These are phyloP conservation scores for Battus philenor DNA, from an alignment of 1,140 invertebrate species.

Conservation along the genomic window DNA sequence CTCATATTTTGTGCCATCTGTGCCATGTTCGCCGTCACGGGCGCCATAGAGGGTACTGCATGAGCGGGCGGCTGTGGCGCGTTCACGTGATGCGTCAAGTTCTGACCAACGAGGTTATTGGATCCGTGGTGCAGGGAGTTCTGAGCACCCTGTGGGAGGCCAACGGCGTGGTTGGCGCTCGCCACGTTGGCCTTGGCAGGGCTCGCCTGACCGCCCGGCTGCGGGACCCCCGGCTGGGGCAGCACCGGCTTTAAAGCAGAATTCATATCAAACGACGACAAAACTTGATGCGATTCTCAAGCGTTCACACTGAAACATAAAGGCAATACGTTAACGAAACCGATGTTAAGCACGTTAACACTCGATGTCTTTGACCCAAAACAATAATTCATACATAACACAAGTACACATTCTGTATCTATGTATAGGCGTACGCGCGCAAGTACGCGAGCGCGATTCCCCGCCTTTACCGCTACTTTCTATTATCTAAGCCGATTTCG, in stretches of 20 bases:
- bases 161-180: conserved; percentile 52
- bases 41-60: conserved; percentile 60
- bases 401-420: conserved; percentile 46
- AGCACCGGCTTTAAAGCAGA: conserved; percentile 76
- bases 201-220: conserved; percentile 60
- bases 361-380: conserved; percentile 73
- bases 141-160: conserved; percentile 54
- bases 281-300: conserved; percentile 32
- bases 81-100: conserved; percentile 50
- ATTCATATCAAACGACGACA: conserved; percentile 68
- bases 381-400: conserved; percentile 71
- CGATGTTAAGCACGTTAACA: conserved; percentile 52
- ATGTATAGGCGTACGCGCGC: conserved; percentile 60
- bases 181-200: conserved; percentile 62
- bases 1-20: conserved; percentile 72
- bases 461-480: conserved; percentile 44
- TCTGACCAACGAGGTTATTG: conserved; percentile 58
- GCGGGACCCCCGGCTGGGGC: conserved; percentile 66
- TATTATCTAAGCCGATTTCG: conserved; percentile 23
- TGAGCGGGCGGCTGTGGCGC: conserved; percentile 42
- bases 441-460: conserved; percentile 50
- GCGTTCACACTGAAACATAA: conserved; percentile 58
- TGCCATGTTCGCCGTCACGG: conserved; percentile 64
- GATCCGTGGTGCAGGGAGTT: conserved; percentile 51
- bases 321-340: conserved; percentile 40